These are phyloP conservation scores for Theonella swinhoei DNA, from an alignment of 37 sponge, comb jelly and placozoan genomes.

Conservation along the genomic window DNA sequence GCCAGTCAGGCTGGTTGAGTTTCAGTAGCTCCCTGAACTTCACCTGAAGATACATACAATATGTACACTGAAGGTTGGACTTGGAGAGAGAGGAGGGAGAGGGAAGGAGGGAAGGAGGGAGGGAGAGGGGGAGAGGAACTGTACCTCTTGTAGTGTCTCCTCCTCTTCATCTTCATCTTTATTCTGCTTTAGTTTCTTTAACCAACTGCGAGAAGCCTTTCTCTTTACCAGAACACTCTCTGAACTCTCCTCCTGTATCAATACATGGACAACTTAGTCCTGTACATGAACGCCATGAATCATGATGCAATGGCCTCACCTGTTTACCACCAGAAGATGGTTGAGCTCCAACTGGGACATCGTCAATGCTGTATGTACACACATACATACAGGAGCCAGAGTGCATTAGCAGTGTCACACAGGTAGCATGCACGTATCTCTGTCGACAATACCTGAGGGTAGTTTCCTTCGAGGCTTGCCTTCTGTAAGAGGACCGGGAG, in stretches of 20 bases:
- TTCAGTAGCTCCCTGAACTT: conserved; percentile 52
- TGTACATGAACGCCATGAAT: neutral
- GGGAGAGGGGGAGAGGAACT: neutral
- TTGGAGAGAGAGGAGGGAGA: neutral
- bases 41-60: neutral
- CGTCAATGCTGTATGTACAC: conserved; percentile 56
- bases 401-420: too few relatives aligned
- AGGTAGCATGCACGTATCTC: too few relatives aligned
- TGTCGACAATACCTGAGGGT: too few relatives aligned
- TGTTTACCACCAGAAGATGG: conserved; percentile 39
- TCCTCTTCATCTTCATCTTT: neutral
- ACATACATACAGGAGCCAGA: too few relatives aligned
- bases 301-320: neutral
- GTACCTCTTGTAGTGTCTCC: neutral
- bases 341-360: conserved; percentile 46
- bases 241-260: neutral
- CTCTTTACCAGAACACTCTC: neutral
- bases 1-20: conserved; percentile 84
- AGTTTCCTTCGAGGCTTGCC: neutral
- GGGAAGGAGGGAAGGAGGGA: neutral
- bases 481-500: neutral
- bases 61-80: neutral
- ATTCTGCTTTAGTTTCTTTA: neutral
- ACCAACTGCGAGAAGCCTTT: neutral
- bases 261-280: neutral